Base-by-base conservation (phyloP, 2,797 vertebrate species). In the Chiloscyllium punctatum region DNA sequence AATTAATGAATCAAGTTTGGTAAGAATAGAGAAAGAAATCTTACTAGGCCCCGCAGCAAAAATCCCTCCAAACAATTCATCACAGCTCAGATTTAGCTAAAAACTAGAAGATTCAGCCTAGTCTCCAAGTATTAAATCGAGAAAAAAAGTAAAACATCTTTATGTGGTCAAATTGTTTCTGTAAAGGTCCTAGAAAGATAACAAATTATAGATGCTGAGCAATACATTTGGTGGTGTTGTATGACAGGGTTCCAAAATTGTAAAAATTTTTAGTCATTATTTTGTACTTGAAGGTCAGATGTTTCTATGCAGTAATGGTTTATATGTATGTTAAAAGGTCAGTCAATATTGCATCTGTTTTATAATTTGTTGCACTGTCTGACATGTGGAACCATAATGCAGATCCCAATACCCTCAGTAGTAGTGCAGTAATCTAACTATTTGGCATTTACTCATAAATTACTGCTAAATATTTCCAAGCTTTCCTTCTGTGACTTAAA, bases 321-420 rank as follows among this genome's bases (percentile, higher is more conserved):
- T 91, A 91, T 91, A 37, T 91, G 57, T 91, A 30, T 66, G 88
- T 66, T 62, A n/a, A 91, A 91, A 91, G 88, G 88, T 91, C 88
- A 91, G 30, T n/a, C 88, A 48, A 2, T 84, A 48, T 66, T 91
- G 13, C 30, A 62, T 66, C 30, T 66, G 88, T 91, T 91, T 66
- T 62, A 16, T 66, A 66, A 33, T 33, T 91, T 91, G 88, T n/a
- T 57, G 88, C 53, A 21, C 62, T 16, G 30, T 62, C 87, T 91
- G 57, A n/a, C 53, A n/a, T 3, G 2, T 66, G 30, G 88, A 91
- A 91, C 53, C 57, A 66, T 66, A 33, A 66, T 91, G 13, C 53
- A 91, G 4, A 84, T 18, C 15, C 30, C 13, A 15, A 13, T 21
- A 66, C 15, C 66, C n/a, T 13, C 88, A 62, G 57, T 62, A 11